phyloP scores from a whole-genome alignment of 2,888 invertebrate species.

The Sarcophaga carnaria region DNA sequence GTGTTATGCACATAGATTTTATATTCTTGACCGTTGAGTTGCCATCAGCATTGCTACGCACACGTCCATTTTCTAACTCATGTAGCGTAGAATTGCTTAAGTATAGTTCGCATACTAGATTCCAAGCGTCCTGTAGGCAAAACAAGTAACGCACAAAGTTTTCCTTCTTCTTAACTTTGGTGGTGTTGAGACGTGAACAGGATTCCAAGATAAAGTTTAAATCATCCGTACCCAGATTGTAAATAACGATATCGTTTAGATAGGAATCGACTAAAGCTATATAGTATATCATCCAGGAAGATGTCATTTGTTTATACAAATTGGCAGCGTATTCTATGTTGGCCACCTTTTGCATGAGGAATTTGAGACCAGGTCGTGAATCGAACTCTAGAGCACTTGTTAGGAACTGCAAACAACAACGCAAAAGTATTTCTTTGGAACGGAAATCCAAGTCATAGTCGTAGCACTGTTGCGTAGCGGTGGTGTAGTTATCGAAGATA shows the following conservation, averaged over 20 bases:
- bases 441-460: conserved; percentile 82
- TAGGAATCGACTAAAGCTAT: conserved; percentile 93
- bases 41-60: conserved; percentile 71
- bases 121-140: conserved; percentile 85
- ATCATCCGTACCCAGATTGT: conserved; percentile 85
- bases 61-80: conserved; percentile 79
- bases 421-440: conserved; percentile 86
- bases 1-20: conserved; percentile 75
- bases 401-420: conserved; percentile 91
- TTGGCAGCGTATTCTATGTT: conserved; percentile 93
- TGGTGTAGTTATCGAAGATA: conserved; percentile 81
- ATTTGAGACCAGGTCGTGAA: conserved; percentile 94
- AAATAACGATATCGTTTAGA: conserved; percentile 87
- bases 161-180: conserved; percentile 83
- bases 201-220: conserved; percentile 86
- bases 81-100: conserved; percentile 82
- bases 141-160: conserved; percentile 85
- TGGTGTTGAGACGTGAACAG: conserved; percentile 83
- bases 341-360: conserved; percentile 95
- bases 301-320: conserved; percentile 95
- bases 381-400: conserved; percentile 93
- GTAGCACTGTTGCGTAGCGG: conserved; percentile 82
- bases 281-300: conserved; percentile 94
- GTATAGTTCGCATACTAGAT: conserved; percentile 84
- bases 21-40: conserved; percentile 69